These are phyloP conservation scores for Drosophila neutralis DNA, from an alignment of 2,888 invertebrate species.

Conservation along the genomic window DNA sequence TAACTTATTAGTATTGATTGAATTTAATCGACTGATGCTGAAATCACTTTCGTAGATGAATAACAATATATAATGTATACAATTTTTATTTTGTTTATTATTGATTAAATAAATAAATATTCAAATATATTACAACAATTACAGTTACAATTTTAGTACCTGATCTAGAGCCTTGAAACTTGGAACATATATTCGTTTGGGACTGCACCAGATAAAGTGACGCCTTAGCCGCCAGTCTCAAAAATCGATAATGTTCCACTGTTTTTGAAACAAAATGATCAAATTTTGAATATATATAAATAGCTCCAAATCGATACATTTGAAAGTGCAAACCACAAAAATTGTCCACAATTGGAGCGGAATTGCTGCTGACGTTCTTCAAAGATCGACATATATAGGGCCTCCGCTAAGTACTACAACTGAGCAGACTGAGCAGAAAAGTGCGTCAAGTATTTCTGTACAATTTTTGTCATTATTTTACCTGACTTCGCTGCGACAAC, in stretches of 20 bases:
- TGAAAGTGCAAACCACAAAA: background rate
- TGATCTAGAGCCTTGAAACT: background rate
- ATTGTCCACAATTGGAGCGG: background rate
- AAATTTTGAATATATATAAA: no score
- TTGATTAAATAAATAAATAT: background rate
- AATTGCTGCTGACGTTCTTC: background rate
- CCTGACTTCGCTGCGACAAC: no score
- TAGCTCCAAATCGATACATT: background rate
- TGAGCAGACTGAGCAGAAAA: no score
- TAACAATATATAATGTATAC: background rate
- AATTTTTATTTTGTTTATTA: background rate
- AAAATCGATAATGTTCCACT: no score
- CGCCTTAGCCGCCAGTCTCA: no score
- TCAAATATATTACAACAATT: background rate
- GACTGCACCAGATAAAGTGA: no score
- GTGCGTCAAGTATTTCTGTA: no score
- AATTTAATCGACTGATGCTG: background rate
- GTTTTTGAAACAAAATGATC: no score
- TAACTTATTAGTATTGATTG: background rate
- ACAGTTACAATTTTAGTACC: background rate
- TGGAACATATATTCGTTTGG: background rate
- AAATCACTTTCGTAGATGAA: background rate
- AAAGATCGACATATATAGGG: background rate
- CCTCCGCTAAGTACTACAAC: background rate
- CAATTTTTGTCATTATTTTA: no score